Base-by-base conservation (phyloP, 2,797 vertebrate species). In the Pseudocheirus occidentalis region DNA sequence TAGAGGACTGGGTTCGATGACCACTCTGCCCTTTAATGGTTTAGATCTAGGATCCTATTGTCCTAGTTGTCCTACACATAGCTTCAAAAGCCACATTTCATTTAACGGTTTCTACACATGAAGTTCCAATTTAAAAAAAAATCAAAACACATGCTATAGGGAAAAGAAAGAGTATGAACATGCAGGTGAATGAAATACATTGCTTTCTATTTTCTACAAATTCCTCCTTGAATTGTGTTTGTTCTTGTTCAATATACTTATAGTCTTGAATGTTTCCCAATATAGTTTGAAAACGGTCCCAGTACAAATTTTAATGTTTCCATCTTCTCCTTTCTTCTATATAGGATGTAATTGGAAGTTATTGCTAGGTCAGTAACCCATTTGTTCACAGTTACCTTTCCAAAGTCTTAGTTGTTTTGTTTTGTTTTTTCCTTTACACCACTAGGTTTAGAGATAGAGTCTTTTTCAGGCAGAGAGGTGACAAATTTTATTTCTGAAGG, bases 51-150 rank as follows among this genome's bases (percentile, higher is more conserved):
- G 40, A 27, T 87, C 24, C 73, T 50, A 87, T 87, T 87, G 1
- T 87, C 9, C 21, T 50, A 81, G 1, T 55, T 81, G 92, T 94
- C 66, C 34, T 59, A 21, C 34, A 2, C 6, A 91, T 0, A 87
- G 90, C 92, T 94, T 5, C 1, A 24, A 7, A 91, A 55, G 9
- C 46, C 92, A 62, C 28, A 7, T 91, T 95, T 52, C 58, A 91
- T 4, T 94, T 96, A 95, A 97, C 87, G 1, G 13, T 93, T 54
- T 90, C 29, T 55, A 93, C 34, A 96, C 58, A 96, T 95, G 24
- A 90, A 73, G 91, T n/a, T 81, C 18, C 27, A 93, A 53, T 87
- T 93, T 92, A 93, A 92, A 95, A 91, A 46, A 58, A 46, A 6
- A 55, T 87, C 11, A 10, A 31, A 29, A 27, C 40, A 55, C 57